Percentiles rank a stretch among this genome's conserved stretches.
phyloP scores from a whole-genome alignment of 2,888 invertebrate genomes.

The Sesamia inferens region DNA sequence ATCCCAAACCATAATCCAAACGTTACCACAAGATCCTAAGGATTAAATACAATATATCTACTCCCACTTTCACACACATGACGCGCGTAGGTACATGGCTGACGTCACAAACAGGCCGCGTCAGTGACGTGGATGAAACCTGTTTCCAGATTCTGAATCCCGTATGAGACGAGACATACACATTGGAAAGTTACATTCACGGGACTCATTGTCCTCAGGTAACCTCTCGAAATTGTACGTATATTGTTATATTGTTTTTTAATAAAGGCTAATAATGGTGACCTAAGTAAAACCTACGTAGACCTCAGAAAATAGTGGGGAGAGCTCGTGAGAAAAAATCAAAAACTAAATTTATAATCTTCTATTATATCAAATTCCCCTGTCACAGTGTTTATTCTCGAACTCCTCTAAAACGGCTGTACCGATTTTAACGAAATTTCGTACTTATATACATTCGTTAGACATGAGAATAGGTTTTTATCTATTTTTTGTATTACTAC shows the following conservation, averaged over 20 bases:
- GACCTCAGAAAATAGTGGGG: too few species aligned
- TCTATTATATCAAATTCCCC: too few species aligned
- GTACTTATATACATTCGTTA: too few species aligned
- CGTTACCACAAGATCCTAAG: not conserved
- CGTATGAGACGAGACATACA: not conserved
- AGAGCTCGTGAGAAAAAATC: not conserved
- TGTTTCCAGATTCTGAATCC: constrained; percentile 33
- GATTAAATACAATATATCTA: constrained; percentile 9
- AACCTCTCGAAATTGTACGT: constrained; percentile 5
- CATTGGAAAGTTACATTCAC: constrained; percentile 14
- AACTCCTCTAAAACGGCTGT: too few species aligned
- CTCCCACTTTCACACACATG: constrained; percentile 3
- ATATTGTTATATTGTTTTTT: not conserved
- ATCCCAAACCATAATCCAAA: not conserved
- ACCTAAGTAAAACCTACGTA: too few species aligned
- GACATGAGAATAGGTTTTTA: too few species aligned
- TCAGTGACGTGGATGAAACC: constrained; percentile 30
- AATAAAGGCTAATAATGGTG: not conserved
- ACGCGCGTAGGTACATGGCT: constrained; percentile 10
- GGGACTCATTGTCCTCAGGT: not conserved
- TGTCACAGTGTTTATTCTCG: too few species aligned
- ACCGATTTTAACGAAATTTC: too few species aligned
- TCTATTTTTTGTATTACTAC: too few species aligned
- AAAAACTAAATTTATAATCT: not conserved
- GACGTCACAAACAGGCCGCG: constrained; percentile 17